Conservation (phyloP, 1,140 invertebrate genomes). For the Forficula auricularia region DNA sequence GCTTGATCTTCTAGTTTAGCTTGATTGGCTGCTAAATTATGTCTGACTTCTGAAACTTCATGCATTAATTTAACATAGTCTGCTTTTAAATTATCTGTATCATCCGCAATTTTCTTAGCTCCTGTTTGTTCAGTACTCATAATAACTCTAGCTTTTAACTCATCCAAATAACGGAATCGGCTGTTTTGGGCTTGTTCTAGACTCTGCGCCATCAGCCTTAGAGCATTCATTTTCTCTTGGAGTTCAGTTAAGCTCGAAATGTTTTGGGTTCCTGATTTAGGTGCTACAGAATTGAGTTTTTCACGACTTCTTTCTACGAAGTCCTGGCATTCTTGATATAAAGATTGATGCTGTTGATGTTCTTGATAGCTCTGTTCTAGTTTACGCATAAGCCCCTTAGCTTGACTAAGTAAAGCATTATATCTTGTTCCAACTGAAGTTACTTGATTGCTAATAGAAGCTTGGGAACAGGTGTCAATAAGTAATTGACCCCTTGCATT, state of each 20-base stretch:
- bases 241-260: conserved; percentile 62
- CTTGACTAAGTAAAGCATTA: conserved; percentile 72
- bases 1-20: conserved; percentile 66
- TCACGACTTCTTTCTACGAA: conserved; percentile 76
- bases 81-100: conserved; percentile 67
- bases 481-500: conserved; percentile 70
- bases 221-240: conserved; percentile 62
- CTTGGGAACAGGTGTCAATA: conserved; percentile 81
- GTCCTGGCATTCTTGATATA: conserved; percentile 79
- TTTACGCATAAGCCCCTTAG: conserved; percentile 83
- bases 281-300: conserved; percentile 35
- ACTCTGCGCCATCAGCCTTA: conserved; percentile 66
- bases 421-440: conserved; percentile 89
- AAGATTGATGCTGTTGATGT: conserved; percentile 72
- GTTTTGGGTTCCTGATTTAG: conserved; percentile 40
- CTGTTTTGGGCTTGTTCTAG: conserved; percentile 84
- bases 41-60: conserved; percentile 61
- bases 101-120: conserved; percentile 70
- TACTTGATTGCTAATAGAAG: conserved; percentile 79
- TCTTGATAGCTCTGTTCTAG: conserved; percentile 76
- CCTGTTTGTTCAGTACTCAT: conserved; percentile 79
- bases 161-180: conserved; percentile 52
- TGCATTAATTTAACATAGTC: conserved; percentile 71
- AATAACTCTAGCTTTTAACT: conserved; percentile 79
- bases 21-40: conserved; percentile 48